Conservation (phyloP, 1,140 invertebrate genomes). For the Brachionus calyciflorus region DNA sequence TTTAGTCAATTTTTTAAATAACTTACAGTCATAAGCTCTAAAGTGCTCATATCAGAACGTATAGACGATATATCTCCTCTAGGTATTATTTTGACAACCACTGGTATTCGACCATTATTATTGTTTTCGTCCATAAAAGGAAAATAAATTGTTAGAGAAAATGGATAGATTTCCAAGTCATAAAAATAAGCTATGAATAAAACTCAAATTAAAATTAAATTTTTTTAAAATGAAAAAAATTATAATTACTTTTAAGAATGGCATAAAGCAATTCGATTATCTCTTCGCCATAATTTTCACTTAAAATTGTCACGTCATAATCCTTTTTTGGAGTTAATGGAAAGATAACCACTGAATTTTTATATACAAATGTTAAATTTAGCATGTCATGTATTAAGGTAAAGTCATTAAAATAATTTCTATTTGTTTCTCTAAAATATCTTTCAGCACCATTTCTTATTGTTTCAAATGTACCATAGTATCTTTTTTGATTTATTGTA, state of each 20-base stretch:
- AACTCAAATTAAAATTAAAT: constrained; percentile 2
- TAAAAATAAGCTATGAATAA: constrained; percentile 57
- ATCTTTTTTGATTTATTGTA: constrained; percentile 55
- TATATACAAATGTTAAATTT: constrained; percentile 56
- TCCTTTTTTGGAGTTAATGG: constrained; percentile 59
- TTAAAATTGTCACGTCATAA: constrained; percentile 61
- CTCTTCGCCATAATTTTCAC: constrained; percentile 53
- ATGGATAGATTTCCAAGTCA: constrained; percentile 57
- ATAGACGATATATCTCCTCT: constrained; percentile 14
- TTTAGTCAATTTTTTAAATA: background rate
- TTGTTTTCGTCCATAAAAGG: constrained; percentile 51
- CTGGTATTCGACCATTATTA: constrained; percentile 5
- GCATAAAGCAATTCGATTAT: constrained; percentile 58
- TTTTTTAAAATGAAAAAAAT: background rate
- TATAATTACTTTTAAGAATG: constrained; percentile 54
- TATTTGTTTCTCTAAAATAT: constrained; percentile 37
- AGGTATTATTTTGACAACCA: constrained; percentile 2
- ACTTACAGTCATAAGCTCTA: constrained; percentile 23
- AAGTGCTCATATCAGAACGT: background rate
- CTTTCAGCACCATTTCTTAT: constrained; percentile 4
- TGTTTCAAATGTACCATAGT: constrained; percentile 54
- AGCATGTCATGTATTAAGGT: constrained; percentile 57
- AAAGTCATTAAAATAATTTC: constrained; percentile 60
- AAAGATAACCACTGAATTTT: constrained; percentile 48
- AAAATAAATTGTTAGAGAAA: constrained; percentile 56